Conservation (phyloP, 2,888 invertebrate species). For the Drosophila villosipedis region DNA sequence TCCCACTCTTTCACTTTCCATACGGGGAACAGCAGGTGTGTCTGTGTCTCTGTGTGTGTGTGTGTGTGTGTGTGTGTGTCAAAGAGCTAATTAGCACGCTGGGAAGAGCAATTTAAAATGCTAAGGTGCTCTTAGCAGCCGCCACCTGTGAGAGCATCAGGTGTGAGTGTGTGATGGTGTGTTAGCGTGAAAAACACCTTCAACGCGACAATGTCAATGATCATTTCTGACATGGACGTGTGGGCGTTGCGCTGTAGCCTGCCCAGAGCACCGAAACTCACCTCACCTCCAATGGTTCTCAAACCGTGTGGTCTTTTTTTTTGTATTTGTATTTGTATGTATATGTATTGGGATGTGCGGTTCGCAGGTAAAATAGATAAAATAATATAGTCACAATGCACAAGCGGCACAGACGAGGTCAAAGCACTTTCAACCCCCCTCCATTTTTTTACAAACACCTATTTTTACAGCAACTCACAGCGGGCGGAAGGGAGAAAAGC, state of each 20-base stretch:
- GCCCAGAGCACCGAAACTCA: slow-evolving; percentile 55
- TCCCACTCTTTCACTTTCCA: slow-evolving; percentile 28
- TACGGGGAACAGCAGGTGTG: slow-evolving; percentile 66
- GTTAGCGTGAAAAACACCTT: slow-evolving; percentile 64
- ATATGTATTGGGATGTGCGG: slow-evolving; percentile 5
- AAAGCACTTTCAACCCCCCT: slow-evolving; percentile 59
- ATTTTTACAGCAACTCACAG: slow-evolving; percentile 42
- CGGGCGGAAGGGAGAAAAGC: neutral
- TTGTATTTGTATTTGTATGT: neutral
- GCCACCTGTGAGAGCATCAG: slow-evolving; percentile 63
- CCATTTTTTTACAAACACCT: slow-evolving; percentile 56
- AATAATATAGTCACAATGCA: slow-evolving; percentile 24
- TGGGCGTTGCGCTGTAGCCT: slow-evolving; percentile 64
- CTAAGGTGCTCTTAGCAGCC: slow-evolving; percentile 53
- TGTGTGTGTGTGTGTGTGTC: slow-evolving; percentile 25
- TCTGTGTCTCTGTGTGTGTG: slow-evolving; percentile 15
- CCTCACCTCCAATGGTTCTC: slow-evolving; percentile 50
- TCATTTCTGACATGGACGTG: slow-evolving; percentile 71
- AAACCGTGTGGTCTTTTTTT: slow-evolving; percentile 41
- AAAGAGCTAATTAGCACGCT: slow-evolving; percentile 68
- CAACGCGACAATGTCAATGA: slow-evolving; percentile 78
- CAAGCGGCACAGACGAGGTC: slow-evolving; percentile 48
- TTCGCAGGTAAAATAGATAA: slow-evolving; percentile 41
- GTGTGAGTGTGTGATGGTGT: slow-evolving; percentile 18
- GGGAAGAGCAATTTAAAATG: slow-evolving; percentile 51